These are phyloP conservation scores for Neoaliturus tenellus DNA, from an alignment of 2,888 invertebrate genomes.

Conservation along the genomic window DNA sequence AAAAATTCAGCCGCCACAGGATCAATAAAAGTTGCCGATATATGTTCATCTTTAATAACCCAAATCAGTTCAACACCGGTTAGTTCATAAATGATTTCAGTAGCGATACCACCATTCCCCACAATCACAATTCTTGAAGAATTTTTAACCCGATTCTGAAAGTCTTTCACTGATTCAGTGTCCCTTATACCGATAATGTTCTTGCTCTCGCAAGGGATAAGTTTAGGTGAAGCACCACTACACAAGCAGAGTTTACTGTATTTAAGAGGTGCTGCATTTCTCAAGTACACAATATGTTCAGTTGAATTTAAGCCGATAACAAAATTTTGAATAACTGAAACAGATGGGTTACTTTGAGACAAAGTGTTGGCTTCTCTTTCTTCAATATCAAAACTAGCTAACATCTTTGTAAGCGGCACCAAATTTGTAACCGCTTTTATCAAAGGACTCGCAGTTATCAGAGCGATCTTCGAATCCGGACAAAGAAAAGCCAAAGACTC, in stretches of 20 bases:
- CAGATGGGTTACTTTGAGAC: constrained; percentile 78
- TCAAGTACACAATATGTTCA: constrained; percentile 76
- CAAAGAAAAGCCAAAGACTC: constrained; percentile 85
- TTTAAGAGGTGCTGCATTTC: constrained; percentile 75
- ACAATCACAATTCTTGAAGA: constrained; percentile 88
- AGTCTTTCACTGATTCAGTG: constrained; percentile 92
- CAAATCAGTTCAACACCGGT: constrained; percentile 91
- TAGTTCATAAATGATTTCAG: constrained; percentile 95
- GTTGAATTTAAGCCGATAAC: constrained; percentile 77
- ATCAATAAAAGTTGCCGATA: constrained; percentile 96
- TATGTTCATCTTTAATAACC: constrained; percentile 95
- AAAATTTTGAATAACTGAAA: constrained; percentile 82
- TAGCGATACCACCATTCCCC: constrained; percentile 99
- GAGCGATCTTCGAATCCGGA: constrained; percentile 81
- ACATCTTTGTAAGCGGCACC: constrained; percentile 86
- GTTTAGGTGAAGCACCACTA: constrained; percentile 91
- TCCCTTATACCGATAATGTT: constrained; percentile 93
- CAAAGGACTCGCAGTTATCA: constrained; percentile 90
- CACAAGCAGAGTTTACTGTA: constrained; percentile 94
- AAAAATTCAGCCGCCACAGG: constrained; percentile 97
- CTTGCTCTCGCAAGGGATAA: constrained; percentile 79
- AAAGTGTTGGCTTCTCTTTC: constrained; percentile 81
- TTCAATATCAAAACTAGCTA: constrained; percentile 91
- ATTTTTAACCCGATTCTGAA: constrained; percentile 81
- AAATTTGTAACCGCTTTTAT: constrained; percentile 94